Conservation (phyloP, 1,140 invertebrate genomes). For the Microplitis mediator region DNA sequence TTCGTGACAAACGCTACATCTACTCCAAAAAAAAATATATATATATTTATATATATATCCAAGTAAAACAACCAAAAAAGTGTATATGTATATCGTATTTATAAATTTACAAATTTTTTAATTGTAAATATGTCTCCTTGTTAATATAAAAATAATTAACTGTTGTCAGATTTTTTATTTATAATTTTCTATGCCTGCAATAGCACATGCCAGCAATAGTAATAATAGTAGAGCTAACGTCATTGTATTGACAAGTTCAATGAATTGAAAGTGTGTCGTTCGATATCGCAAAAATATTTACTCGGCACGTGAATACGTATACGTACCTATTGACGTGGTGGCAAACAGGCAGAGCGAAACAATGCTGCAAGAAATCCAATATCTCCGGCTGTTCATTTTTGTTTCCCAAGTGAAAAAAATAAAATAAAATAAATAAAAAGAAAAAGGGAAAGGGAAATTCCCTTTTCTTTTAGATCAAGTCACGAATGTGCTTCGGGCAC, state of each 20-base stretch:
- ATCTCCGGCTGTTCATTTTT: slow-evolving; percentile 19
- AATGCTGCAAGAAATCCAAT: slow-evolving; percentile 23
- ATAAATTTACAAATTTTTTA: too few relatives aligned
- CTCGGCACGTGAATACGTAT: neutral
- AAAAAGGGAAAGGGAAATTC: neutral
- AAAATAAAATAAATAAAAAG: too few relatives aligned
- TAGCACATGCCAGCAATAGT: neutral
- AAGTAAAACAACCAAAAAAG: neutral
- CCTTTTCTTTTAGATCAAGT: slow-evolving; percentile 18
- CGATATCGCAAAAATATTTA: neutral
- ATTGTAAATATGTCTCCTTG: too few relatives aligned
- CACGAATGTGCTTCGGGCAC: slow-evolving; percentile 23
- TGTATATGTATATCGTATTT: neutral
- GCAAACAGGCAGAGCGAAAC: slow-evolving; percentile 16
- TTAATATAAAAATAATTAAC: too few relatives aligned
- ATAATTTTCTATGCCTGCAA: neutral
- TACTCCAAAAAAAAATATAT: neutral
- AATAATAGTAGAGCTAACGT: neutral
- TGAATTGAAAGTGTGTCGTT: slow-evolving; percentile 20
- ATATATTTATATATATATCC: neutral
- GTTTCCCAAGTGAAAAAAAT: neutral
- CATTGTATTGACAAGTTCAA: neutral
- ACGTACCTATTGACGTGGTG: slow-evolving; percentile 26
- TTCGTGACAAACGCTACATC: slow-evolving; percentile 15
- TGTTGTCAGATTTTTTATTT: too few relatives aligned